phyloP scores from a whole-genome alignment of 2,888 invertebrate species.

The Drosophila meridionalis region DNA sequence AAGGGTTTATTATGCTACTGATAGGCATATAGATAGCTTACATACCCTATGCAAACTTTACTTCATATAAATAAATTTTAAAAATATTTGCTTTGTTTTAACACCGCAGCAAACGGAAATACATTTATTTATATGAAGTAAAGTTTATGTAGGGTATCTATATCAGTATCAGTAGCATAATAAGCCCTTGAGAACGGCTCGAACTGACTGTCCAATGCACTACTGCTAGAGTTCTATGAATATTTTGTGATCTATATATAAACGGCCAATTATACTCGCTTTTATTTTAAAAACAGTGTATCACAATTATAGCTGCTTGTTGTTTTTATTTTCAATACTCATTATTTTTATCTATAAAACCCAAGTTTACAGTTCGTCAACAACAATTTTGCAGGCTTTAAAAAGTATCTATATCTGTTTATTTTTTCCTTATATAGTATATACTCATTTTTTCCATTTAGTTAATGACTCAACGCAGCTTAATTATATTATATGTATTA shows the following conservation, averaged over 20 bases:
- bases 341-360: constrained; percentile 27
- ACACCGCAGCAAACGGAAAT: too few relatives aligned
- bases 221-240: not conserved
- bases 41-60: not conserved
- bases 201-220: not conserved
- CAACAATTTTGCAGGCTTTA: constrained; percentile 18
- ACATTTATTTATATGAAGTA: too few relatives aligned
- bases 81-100: too few relatives aligned
- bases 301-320: not conserved
- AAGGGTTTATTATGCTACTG: not conserved
- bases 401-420: not conserved
- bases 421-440: not conserved
- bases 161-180: too few relatives aligned
- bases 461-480: constrained; percentile 44
- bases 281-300: not conserved
- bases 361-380: constrained; percentile 1
- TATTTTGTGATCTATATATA: too few relatives aligned
- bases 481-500: constrained; percentile 26
- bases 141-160: too few relatives aligned
- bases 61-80: too few relatives aligned
- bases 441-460: not conserved
- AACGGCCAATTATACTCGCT: too few relatives aligned
- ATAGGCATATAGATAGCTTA: not conserved
- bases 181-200: not conserved
- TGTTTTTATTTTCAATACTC: not conserved